Evolutionary conservation across 2,888 invertebrate species (phyloP).

Genomic region (Ferdinandea cuprea): DNA sequence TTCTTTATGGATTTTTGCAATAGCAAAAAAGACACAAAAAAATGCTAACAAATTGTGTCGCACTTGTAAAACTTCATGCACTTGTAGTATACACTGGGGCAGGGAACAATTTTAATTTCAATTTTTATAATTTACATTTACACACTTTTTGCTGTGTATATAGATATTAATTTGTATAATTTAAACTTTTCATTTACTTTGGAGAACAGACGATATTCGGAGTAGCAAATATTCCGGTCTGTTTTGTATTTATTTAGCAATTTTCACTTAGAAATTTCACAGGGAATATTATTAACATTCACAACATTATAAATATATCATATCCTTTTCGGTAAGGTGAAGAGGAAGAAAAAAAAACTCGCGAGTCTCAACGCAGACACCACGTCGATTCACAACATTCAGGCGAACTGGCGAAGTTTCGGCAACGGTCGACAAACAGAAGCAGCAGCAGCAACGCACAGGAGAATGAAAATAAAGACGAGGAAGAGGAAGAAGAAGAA

Average conservation of each 20-base stretch:
- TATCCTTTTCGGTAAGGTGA: conserved; percentile 56
- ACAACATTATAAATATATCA: no score
- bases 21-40: conserved; percentile 33
- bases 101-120: conserved; percentile 37
- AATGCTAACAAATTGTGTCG: conserved; percentile 58
- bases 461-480: conserved; percentile 10
- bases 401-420: conserved; percentile 72
- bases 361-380: conserved; percentile 68
- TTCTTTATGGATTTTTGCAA: conserved; percentile 67
- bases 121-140: conserved; percentile 26
- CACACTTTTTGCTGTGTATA: conserved; percentile 46
- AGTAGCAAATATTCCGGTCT: conserved; percentile 16
- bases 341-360: conserved; percentile 54
- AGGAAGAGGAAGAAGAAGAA: conserved; percentile 1
- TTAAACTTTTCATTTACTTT: conserved; percentile 29
- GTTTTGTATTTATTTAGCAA: conserved; percentile 37
- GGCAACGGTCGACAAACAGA: conserved; percentile 51
- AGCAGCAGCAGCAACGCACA: conserved; percentile 26
- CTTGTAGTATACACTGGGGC: conserved; percentile 54
- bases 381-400: conserved; percentile 72
- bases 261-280: conserved; percentile 52
- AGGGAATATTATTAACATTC: conserved; percentile 43
- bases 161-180: no score
- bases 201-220: conserved; percentile 19
- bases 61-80: conserved; percentile 74